These are phyloP conservation scores for Apeltes quadracus DNA, from an alignment of 2,113 vertebrate genomes.

Conservation along the genomic window DNA sequence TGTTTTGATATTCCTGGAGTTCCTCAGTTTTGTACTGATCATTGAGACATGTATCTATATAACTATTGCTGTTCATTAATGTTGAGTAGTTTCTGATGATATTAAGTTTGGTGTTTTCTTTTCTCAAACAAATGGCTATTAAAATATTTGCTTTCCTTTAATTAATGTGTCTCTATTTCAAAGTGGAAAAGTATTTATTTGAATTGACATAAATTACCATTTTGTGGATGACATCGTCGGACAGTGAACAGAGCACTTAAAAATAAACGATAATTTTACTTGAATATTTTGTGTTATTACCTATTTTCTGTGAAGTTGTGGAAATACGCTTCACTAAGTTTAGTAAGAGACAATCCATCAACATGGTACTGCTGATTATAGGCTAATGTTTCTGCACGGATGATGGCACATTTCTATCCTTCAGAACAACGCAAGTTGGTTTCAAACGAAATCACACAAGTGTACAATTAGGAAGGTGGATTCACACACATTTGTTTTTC, in stretches of 20 bases:
- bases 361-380: too few relatives aligned
- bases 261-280: too few relatives aligned
- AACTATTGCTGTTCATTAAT: conserved; percentile 62
- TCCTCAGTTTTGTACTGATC: conserved; percentile 46
- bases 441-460: too few relatives aligned
- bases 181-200: conserved; percentile 8
- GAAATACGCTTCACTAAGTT: too few relatives aligned
- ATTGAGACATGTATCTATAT: conserved; percentile 58
- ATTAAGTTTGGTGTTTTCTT: conserved; percentile 66
- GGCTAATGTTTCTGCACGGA: too few relatives aligned
- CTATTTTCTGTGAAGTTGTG: not conserved
- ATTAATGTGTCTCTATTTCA: conserved; percentile 12
- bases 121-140: conserved; percentile 53
- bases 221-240: too few relatives aligned
- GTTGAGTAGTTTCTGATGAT: conserved; percentile 58
- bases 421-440: too few relatives aligned
- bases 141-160: conserved; percentile 51
- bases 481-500: too few relatives aligned
- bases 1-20: conserved; percentile 61
- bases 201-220: not conserved
- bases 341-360: too few relatives aligned
- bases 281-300: not conserved
- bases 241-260: too few relatives aligned
- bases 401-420: too few relatives aligned
- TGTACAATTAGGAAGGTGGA: too few relatives aligned